phyloP scores from a whole-genome alignment of 2,113 vertebrate species.

The Centrocercus urophasianus region DNA sequence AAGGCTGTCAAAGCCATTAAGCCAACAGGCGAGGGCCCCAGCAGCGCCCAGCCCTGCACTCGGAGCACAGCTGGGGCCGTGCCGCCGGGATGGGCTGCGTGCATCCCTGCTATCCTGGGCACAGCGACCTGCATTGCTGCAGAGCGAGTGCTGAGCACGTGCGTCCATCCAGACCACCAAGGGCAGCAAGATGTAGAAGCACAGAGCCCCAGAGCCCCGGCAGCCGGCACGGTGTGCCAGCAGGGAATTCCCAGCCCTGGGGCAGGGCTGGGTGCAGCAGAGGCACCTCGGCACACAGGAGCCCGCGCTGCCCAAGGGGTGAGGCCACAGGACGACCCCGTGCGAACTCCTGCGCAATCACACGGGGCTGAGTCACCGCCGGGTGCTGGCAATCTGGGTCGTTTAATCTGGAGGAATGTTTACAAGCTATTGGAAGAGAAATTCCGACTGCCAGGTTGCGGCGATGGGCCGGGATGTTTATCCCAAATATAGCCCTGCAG shows the following conservation, averaged over 20 bases:
- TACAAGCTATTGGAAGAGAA: background rate
- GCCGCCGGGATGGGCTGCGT: background rate
- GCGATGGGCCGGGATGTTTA: background rate
- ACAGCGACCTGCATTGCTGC: background rate
- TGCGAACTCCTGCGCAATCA: background rate
- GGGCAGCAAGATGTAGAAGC: background rate
- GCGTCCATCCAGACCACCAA: background rate
- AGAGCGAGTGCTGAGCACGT: background rate
- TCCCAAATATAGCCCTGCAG: background rate
- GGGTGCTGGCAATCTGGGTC: background rate
- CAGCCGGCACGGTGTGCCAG: background rate
- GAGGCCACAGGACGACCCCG: background rate
- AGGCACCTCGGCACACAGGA: background rate
- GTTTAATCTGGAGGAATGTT: background rate
- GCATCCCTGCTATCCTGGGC: background rate
- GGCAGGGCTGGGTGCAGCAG: background rate
- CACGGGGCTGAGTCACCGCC: background rate
- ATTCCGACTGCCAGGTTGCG: background rate
- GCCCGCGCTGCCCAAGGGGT: background rate
- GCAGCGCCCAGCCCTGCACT: background rate
- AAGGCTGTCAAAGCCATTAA: slow-evolving; percentile 19
- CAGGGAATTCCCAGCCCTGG: background rate
- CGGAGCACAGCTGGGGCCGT: background rate
- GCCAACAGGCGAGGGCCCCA: background rate
- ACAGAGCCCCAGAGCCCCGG: background rate